phyloP scores from a whole-genome alignment of 2,797 vertebrate genomes.

The Parauchenoglanis ngamensis region DNA sequence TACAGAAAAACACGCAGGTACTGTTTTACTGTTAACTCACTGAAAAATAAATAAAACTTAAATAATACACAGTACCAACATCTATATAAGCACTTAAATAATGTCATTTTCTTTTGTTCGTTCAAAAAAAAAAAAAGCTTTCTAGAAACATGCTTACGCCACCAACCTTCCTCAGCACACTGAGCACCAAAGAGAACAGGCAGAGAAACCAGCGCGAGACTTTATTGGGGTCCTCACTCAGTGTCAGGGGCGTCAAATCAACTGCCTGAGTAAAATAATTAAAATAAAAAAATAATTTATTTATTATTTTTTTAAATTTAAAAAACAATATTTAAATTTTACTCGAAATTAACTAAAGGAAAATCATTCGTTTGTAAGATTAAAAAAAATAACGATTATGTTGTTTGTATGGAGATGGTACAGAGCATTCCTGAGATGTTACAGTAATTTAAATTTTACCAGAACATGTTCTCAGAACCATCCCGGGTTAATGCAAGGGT shows the following conservation, averaged over 20 bases:
- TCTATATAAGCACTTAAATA: not conserved
- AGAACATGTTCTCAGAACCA: not conserved
- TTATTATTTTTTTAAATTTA: not conserved
- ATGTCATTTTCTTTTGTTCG: too few relatives aligned
- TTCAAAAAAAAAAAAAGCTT: not conserved
- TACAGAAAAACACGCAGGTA: not conserved
- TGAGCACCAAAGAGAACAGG: not conserved
- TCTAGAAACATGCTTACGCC: not conserved
- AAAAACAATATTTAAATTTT: not conserved
- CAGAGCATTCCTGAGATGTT: not conserved
- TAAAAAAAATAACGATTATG: not conserved
- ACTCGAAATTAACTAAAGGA: not conserved
- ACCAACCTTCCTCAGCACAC: not conserved
- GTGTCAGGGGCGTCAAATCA: not conserved
- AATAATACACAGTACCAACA: not conserved
- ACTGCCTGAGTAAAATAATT: constrained; percentile 46
- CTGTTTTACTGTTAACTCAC: not conserved
- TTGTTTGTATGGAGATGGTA: not conserved
- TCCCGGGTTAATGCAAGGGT: not conserved
- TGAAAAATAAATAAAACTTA: not conserved
- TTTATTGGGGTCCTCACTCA: constrained; percentile 41
- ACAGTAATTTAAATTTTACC: not conserved
- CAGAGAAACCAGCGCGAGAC: not conserved
- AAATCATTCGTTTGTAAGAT: not conserved
- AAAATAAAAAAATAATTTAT: too few relatives aligned